A percentile compares a stretch with the other conserved stretches of the same genome.
phyloP scores from a whole-genome alignment of 1,140 invertebrate genomes.

The Conopomorpha cramerella region DNA sequence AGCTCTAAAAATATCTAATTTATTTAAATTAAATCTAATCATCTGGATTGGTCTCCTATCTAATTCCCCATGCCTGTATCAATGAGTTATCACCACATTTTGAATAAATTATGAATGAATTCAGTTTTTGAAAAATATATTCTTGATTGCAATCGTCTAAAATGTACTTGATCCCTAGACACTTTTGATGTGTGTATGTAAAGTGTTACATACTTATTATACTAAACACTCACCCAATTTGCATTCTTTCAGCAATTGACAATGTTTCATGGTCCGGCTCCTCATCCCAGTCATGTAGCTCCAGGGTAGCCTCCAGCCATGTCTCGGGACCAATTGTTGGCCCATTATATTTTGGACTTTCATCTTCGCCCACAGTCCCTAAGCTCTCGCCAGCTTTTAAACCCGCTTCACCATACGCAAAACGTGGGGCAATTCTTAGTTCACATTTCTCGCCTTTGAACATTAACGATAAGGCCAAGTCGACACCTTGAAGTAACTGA shows the following conservation, averaged over 20 bases:
- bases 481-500: slow-evolving; percentile 75
- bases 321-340: slow-evolving; percentile 27
- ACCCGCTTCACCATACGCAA: slow-evolving; percentile 75
- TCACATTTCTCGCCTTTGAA: slow-evolving; percentile 75
- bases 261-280: slow-evolving; percentile 47
- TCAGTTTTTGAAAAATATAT: too few relatives aligned
- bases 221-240: slow-evolving; percentile 39
- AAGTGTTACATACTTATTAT: too few relatives aligned
- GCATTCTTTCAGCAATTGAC: slow-evolving; percentile 43
- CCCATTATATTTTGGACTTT: slow-evolving; percentile 61
- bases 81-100: too few relatives aligned
- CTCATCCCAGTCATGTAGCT: slow-evolving; percentile 44
- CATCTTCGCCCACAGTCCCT: slow-evolving; percentile 64
- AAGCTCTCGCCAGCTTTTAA: slow-evolving; percentile 72
- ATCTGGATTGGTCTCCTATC: too few relatives aligned
- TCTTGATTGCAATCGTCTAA: too few relatives aligned
- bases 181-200: too few relatives aligned
- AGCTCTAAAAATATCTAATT: too few relatives aligned
- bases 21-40: too few relatives aligned
- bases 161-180: too few relatives aligned
- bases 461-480: slow-evolving; percentile 84
- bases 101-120: too few relatives aligned
- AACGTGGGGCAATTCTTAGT: slow-evolving; percentile 72
- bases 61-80: too few relatives aligned
- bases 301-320: slow-evolving; percentile 29